Conservation (phyloP, 2,888 invertebrate genomes). For the Spialia ferax region DNA sequence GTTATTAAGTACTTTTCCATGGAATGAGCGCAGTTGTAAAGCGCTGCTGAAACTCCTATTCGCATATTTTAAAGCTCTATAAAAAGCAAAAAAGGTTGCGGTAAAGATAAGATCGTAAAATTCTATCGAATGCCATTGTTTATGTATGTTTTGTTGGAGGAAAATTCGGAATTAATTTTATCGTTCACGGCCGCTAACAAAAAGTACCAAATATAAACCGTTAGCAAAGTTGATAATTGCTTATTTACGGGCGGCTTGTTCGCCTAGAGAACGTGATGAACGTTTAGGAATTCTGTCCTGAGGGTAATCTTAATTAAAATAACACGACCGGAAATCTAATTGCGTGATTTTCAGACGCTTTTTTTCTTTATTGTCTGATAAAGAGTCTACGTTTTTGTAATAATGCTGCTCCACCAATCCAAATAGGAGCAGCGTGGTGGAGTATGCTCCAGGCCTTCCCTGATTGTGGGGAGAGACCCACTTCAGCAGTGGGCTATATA, state of each 20-base stretch:
- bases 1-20: not conserved
- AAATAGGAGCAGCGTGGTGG: no score
- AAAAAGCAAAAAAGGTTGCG: slow-evolving; percentile 8
- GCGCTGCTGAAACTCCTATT: slow-evolving; percentile 7
- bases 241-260: slow-evolving; percentile 20
- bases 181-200: slow-evolving; percentile 7
- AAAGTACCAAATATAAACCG: slow-evolving; percentile 1
- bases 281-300: slow-evolving; percentile 32
- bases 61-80: slow-evolving; percentile 12
- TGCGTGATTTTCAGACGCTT: slow-evolving; percentile 24
- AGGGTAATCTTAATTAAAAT: slow-evolving; percentile 43
- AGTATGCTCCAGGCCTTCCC: no score
- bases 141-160: not conserved
- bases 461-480: no score
- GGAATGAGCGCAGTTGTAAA: not conserved
- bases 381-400: no score
- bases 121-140: slow-evolving; percentile 5
- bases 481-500: no score
- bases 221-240: slow-evolving; percentile 25
- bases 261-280: slow-evolving; percentile 29
- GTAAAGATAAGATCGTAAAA: slow-evolving; percentile 10
- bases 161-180: slow-evolving; percentile 10
- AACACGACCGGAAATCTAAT: slow-evolving; percentile 36
- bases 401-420: no score
- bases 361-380: not conserved